Evolutionary conservation across 1,140 invertebrate genomes (phyloP).

Genomic region (Trichonephila clavata): DNA sequence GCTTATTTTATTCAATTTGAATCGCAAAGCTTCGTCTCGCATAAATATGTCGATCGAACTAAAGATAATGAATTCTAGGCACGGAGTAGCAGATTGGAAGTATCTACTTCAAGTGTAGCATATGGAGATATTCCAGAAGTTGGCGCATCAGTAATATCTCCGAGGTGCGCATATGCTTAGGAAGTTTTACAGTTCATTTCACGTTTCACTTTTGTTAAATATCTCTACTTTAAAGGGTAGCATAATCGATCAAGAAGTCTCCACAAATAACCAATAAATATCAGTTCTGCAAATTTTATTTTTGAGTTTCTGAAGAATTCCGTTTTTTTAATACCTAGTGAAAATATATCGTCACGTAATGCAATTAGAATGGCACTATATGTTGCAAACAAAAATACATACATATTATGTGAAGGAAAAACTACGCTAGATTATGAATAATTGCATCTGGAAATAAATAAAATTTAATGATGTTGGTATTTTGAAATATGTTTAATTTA

Average conservation of each 20-base stretch:
- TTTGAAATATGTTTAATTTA: no score
- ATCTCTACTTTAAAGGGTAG: not conserved
- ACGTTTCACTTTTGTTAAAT: not conserved
- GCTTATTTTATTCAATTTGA: conserved; percentile 35
- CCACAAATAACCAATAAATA: not conserved
- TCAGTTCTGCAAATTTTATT: not conserved
- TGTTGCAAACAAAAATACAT: no score
- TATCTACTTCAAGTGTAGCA: conserved; percentile 6
- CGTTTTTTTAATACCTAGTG: no score
- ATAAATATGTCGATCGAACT: conserved; percentile 27
- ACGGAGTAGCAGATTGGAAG: conserved; percentile 12
- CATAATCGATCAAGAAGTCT: not conserved
- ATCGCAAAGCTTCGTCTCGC: not conserved
- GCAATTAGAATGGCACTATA: no score
- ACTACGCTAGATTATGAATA: no score
- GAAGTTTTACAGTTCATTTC: not conserved
- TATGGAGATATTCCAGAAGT: not conserved
- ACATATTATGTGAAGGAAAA: no score
- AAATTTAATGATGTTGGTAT: no score
- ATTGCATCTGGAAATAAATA: no score
- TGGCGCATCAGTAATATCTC: not conserved
- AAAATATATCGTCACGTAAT: no score
- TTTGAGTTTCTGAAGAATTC: not conserved
- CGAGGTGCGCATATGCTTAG: not conserved
- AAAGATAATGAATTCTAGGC: conserved; percentile 7